Percentiles rank a stretch among this genome's conserved stretches.
These are phyloP conservation scores for Synergus itoensis DNA, from an alignment of 2,888 invertebrate genomes.

Conservation along the genomic window DNA sequence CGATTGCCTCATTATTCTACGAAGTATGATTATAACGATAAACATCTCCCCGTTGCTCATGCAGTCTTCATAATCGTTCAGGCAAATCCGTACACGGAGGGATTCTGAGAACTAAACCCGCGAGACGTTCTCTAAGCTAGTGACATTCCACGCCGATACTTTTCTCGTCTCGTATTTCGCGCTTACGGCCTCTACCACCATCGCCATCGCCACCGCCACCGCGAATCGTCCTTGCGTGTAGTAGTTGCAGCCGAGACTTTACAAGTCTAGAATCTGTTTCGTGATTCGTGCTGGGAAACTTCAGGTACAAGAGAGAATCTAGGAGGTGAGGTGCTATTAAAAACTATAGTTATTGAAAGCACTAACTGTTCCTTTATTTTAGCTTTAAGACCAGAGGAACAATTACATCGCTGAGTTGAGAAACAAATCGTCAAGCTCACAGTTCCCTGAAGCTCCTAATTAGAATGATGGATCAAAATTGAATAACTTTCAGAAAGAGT, in stretches of 20 bases:
- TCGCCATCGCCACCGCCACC: conserved; percentile 35
- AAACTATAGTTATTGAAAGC: neutral
- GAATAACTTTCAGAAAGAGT: neutral
- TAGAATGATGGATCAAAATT: neutral
- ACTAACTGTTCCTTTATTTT: neutral
- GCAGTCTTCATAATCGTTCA: conserved; percentile 71
- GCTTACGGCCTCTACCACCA: conserved; percentile 52
- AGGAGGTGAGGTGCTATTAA: neutral
- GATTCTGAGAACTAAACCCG: conserved; percentile 79
- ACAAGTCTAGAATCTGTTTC: conserved; percentile 46
- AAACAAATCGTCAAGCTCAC: neutral
- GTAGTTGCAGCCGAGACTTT: conserved; percentile 30
- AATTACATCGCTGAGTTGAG: neutral
- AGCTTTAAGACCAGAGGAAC: neutral
- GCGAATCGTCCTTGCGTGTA: conserved; percentile 38
- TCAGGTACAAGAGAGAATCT: conserved; percentile 2
- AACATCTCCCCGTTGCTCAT: conserved; percentile 66
- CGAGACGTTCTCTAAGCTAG: conserved; percentile 70
- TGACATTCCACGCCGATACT: conserved; percentile 74
- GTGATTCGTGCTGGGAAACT: conserved; percentile 12
- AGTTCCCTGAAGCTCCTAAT: conserved; percentile 1
- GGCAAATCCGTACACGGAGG: conserved; percentile 80
- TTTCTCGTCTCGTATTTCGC: conserved; percentile 72
- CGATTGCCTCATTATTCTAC: conserved; percentile 64
- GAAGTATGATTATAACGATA: conserved; percentile 66